phyloP scores from a whole-genome alignment of 1,140 invertebrate species.

The Plodia interpunctella region DNA sequence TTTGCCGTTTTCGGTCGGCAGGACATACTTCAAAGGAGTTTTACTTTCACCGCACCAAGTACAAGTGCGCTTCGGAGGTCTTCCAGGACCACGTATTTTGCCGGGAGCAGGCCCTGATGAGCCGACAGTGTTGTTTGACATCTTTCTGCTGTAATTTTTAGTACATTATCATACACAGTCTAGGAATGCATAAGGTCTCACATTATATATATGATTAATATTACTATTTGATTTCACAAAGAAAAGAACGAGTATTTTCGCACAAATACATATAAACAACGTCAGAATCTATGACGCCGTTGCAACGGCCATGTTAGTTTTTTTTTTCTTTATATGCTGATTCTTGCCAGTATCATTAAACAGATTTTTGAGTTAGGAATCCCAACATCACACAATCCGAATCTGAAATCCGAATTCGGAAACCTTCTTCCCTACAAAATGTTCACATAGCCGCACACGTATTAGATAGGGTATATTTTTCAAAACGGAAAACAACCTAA shows the following conservation, averaged over 20 bases:
- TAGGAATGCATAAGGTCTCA: constrained; percentile 25
- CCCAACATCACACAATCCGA: too few relatives aligned
- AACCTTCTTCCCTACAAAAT: too few relatives aligned
- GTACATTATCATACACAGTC: constrained; percentile 45
- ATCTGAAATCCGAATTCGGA: too few relatives aligned
- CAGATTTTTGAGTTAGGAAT: too few relatives aligned
- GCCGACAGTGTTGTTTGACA: constrained; percentile 73
- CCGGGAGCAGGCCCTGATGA: constrained; percentile 72
- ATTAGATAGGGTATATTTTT: too few relatives aligned
- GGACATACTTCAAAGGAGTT: constrained; percentile 88
- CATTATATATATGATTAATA: constrained; percentile 31
- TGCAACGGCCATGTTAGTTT: constrained; percentile 68
- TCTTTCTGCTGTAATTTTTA: constrained; percentile 44
- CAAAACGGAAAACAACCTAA: too few relatives aligned
- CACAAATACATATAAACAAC: constrained; percentile 69
- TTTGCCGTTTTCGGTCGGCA: constrained; percentile 91
- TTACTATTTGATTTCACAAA: constrained; percentile 23
- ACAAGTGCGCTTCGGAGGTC: constrained; percentile 87
- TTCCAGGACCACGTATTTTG: constrained; percentile 81
- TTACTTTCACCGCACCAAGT: constrained; percentile 92
- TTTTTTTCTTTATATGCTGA: constrained; percentile 24
- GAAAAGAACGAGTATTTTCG: constrained; percentile 33
- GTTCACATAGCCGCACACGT: too few relatives aligned
- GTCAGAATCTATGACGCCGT: constrained; percentile 72
- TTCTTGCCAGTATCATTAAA: constrained; percentile 12